Percentiles rank a stretch among this genome's conserved stretches.
Conservation (phyloP, 1,140 invertebrate genomes). For the Pachyrhynchus sulphureomaculatus region DNA sequence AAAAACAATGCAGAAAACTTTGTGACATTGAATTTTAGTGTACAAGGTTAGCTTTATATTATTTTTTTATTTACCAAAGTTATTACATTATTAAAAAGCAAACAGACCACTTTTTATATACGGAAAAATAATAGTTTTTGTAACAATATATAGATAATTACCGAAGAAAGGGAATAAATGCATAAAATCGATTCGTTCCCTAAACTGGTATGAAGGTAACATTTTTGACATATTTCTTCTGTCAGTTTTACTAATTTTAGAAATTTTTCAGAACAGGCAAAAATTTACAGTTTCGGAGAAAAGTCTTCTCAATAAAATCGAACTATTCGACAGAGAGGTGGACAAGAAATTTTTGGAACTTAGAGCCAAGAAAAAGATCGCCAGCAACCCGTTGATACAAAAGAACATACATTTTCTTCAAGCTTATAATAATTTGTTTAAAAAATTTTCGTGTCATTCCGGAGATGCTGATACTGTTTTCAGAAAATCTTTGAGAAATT, state of each 20-base stretch:
- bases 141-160: no score
- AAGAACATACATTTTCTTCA: constrained; percentile 34
- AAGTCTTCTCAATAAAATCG: constrained; percentile 14
- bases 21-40: no score
- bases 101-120: no score
- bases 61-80: no score
- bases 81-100: no score
- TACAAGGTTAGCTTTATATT: no score
- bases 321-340: constrained; percentile 10
- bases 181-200: not conserved
- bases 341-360: constrained; percentile 9
- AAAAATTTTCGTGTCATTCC: constrained; percentile 15
- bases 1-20: no score
- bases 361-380: constrained; percentile 26
- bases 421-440: constrained; percentile 29
- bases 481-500: constrained; percentile 33
- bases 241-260: not conserved
- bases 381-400: constrained; percentile 31
- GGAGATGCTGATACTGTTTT: constrained; percentile 36
- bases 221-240: not conserved
- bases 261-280: constrained; percentile 28
- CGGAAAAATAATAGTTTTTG: no score
- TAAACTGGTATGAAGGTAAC: constrained; percentile 1
- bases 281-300: constrained; percentile 35
- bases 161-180: not conserved